Evolutionary conservation across 2,888 invertebrate genomes (phyloP), one percentile per base, ranked within the genome.

Genomic region (Drosophila flavopinicola): DNA sequence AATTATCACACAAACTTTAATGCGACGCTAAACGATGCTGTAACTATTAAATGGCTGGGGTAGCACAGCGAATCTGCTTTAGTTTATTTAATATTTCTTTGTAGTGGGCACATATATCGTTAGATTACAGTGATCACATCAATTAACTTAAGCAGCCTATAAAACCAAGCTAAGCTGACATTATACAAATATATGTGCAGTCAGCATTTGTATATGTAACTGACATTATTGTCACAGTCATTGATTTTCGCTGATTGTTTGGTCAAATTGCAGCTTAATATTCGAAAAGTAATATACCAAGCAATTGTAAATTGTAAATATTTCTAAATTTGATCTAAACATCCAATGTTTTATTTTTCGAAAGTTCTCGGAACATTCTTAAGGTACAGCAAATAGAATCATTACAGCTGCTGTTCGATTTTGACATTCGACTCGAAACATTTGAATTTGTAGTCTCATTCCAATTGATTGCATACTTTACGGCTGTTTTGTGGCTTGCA

Each of bases 381-480:
- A 30, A 30, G 42, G 25, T 41, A 7, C 3, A 29, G 6, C 6
- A 27, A 37, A 23, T 15, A 3, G n/a, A 23, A 35, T 35, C 23
- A 57, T 29, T 37, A 29, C 6, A 10, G n/a, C 10, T 13, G 29
- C 30, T 37, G n/a, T 17, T 23, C 17, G 30, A 60, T 30, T 38
- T 17, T 10, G 7, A 11, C 41, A 42, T 27, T 59, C 10, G 7
- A 17, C 15, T 27, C 15, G n/a, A 23, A 39, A 23, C 15, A 33
- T 27, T 32, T 25, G 20, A 13, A 29, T 42, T 29, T 35, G 9
- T n/a, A 11, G 25, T 23, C 30, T 32, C 45, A 32, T 30, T 6
- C 47, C 37, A 27, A 35, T 32, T 47, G 45, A 53, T 69, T 54
- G 60, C 48, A 42, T 29, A 33, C 45, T 74, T 57, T 57, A 15